A percentile compares a stretch with the other conserved stretches of the same genome.
Conservation (phyloP, 2,113 vertebrate genomes). For the Coptodon bakossiorum region DNA sequence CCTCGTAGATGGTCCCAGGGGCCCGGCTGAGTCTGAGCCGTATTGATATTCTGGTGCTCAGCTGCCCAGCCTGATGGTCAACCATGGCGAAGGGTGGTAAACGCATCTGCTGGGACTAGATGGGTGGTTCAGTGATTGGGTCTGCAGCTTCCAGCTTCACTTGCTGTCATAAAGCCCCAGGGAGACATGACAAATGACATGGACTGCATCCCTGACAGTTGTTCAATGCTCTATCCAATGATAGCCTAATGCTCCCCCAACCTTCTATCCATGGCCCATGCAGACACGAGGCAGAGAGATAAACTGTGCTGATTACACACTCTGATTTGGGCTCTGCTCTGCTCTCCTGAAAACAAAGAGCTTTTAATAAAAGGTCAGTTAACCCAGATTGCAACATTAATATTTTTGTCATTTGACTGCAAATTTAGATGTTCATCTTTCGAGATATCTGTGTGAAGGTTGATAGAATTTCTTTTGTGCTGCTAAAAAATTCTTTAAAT, state of each 20-base stretch:
- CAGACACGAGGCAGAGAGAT: conserved; percentile 7
- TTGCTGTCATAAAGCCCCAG: conserved; percentile 54
- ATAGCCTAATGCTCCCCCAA: conserved; percentile 14
- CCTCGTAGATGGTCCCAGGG: conserved; percentile 53
- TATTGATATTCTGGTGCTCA: conserved; percentile 70
- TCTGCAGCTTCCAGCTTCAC: conserved; percentile 38
- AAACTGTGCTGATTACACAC: conserved; percentile 22
- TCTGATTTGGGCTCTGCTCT: not conserved
- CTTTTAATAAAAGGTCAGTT: not conserved
- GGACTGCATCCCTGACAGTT: conserved; percentile 60
- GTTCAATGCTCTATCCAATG: conserved; percentile 60
- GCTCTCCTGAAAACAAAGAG: not conserved
- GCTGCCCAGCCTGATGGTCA: conserved; percentile 61
- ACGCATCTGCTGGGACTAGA: conserved; percentile 53
- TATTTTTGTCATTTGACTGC: not conserved
- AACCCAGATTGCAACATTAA: not conserved
- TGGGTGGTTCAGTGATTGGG: conserved; percentile 39
- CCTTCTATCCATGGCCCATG: not conserved
- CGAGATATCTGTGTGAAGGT: not conserved
- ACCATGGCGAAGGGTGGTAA: conserved; percentile 26
- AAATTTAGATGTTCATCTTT: not conserved
- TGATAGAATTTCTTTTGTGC: not conserved
- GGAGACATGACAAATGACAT: conserved; percentile 66
- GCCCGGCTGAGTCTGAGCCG: conserved; percentile 34
- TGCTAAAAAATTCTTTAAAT: not conserved